phyloP scores from a whole-genome alignment of 2,113 vertebrate species.

The Zosterops japonicus region DNA sequence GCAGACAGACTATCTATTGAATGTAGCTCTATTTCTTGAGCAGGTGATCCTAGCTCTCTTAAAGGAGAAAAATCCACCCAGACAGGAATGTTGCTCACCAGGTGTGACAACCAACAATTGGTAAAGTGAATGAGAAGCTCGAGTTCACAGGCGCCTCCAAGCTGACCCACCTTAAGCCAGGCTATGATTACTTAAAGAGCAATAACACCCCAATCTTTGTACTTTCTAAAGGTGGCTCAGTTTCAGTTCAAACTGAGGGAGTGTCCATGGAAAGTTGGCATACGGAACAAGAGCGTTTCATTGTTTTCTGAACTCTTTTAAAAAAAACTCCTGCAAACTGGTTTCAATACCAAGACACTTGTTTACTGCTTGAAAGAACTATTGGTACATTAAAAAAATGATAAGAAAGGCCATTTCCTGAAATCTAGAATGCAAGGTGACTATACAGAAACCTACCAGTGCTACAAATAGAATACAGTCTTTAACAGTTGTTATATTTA shows the following conservation, averaged over 20 bases:
- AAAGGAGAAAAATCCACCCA: neutral
- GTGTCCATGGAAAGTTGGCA: constrained; percentile 37
- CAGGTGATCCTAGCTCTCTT: neutral
- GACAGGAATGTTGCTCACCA: constrained; percentile 28
- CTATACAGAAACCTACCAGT: neutral
- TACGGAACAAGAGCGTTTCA: neutral
- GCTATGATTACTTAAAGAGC: neutral
- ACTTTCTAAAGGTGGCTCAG: neutral
- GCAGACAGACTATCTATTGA: neutral
- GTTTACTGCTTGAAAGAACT: neutral
- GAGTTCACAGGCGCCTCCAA: neutral
- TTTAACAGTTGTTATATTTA: neutral
- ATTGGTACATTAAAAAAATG: neutral
- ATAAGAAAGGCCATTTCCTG: neutral
- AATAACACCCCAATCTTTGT: neutral
- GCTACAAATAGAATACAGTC: neutral
- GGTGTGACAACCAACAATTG: neutral
- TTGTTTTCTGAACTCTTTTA: constrained; percentile 1
- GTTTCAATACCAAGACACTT: neutral
- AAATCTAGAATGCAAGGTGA: neutral
- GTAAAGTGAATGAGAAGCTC: neutral
- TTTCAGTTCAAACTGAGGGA: neutral
- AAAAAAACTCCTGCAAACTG: neutral
- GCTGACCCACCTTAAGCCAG: neutral
- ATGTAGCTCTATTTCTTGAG: neutral